Base-by-base conservation (phyloP, 2,888 invertebrate species). In the Ormia ochracea region DNA sequence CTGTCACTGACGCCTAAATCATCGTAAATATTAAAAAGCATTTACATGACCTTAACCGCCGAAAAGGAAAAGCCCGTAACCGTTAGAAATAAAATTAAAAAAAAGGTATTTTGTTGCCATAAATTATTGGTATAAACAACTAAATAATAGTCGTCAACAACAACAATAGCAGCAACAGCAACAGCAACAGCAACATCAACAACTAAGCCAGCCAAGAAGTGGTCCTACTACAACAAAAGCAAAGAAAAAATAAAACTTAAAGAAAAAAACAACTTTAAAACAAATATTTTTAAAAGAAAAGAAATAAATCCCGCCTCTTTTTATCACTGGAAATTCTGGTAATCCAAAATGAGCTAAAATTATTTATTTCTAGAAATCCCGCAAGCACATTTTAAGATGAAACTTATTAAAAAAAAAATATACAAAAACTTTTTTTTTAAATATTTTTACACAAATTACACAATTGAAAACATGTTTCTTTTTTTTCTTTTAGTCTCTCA, bases 61-160 rank as follows among this genome's bases (percentile, higher is more conserved):
- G 10, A 9, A 21, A 1, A 50, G 50, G n/a, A 36, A 23, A 59
- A 70, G 31, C 19, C 4, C 33, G 59, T 41, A 31, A 79, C 78
- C 78, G 74, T 79, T 79, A 74, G 65, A 74, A 69, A 69, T 74
- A 69, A 74, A 79, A 74, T 73, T 63, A 58, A 65, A 69, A 43
- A n/a, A 69, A 79, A 79, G 69, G 58, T 74, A 65, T 74, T 79
- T 79, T 79, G 74, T 79, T 79, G 59, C 78, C 78, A 79, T 79
- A 79, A 79, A 79, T 74, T 74, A 79, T 79, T 52, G 69, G 26
- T 65, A 54, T 43, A 45, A 59, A 66, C 58, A 66, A 54, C 38
- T 45, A 66, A 78, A 72, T 72, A 66, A 72, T 72, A 59, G 45
- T 5, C 48, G 43, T 9, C 48, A 48, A 19, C 19, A 56, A 10